These are phyloP conservation scores for Rhyacophila evoluta DNA, from an alignment of 2,888 invertebrate genomes.

Conservation along the genomic window DNA sequence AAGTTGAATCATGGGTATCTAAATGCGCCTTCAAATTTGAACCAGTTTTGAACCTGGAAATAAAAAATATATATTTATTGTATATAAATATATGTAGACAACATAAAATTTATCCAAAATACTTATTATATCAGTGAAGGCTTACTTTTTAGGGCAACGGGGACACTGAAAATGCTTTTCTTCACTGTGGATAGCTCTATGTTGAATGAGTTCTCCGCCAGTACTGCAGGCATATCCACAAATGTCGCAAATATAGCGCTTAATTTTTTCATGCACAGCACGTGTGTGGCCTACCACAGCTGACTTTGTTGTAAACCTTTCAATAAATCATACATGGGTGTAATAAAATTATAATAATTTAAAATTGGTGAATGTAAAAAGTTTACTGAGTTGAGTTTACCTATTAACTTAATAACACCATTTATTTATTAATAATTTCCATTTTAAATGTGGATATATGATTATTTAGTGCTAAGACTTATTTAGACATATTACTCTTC, in stretches of 20 bases:
- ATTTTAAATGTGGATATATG: no score
- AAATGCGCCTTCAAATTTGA: conserved; percentile 70
- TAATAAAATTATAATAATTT: no score
- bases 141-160: conserved; percentile 68
- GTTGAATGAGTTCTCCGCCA: conserved; percentile 70
- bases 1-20: conserved; percentile 70
- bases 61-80: conserved; percentile 15
- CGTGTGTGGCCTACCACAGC: conserved; percentile 69
- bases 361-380: no score
- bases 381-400: no score
- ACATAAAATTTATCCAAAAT: no score
- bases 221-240: conserved; percentile 72
- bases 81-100: not conserved
- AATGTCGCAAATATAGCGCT: conserved; percentile 70
- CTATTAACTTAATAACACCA: no score
- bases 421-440: no score
- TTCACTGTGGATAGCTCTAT: conserved; percentile 71
- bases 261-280: conserved; percentile 70
- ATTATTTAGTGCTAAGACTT: no score
- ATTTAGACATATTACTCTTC: no score
- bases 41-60: conserved; percentile 68
- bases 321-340: no score
- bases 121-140: no score
- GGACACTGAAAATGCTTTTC: conserved; percentile 69
- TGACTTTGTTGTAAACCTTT: conserved; percentile 69